Evolutionary conservation across 2,797 vertebrate species (phyloP), one percentile per base, ranked within the genome.

Genomic region (Pteronotus mesoamericanus): DNA sequence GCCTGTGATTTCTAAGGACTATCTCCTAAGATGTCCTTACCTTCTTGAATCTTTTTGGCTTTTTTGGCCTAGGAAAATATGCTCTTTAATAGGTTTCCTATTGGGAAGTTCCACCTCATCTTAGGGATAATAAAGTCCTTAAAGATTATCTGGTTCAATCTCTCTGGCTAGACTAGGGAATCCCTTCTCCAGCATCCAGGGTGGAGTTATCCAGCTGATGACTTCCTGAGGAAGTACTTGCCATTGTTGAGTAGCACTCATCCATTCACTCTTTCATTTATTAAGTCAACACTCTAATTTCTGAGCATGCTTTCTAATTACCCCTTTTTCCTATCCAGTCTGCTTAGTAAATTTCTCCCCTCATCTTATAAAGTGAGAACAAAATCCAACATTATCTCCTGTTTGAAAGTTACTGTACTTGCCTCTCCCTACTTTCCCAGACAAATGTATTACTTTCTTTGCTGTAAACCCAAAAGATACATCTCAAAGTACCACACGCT

Each of bases 381-480:
- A 74, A 85, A 89, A 68, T 89, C 48, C 86, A 86, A 39, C 46
- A 53, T 68, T 92, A 44, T 61, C 6, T 93, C 59, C 26, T 53
- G 6, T 75, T 79, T 94, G n/a, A 89, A 46, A 59, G 10, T 26
- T 83, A 74, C 78, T 83, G 7, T 57, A 94, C 75, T 83, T 44
- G 6, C 24, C 48, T n/a, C 24, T 94, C 88, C 51, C 46, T 32
- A 39, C 21, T 92, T 89, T 21, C 37, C 42, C 68, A 66, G 19
- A 80, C 26, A 94, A 77, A 69, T 72, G 26, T 84, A 68, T 89
- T 74, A 66, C 37, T 96, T 96, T n/a, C 59, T 69, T 92, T 69
- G 34, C 51, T 69, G 3, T 93, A 89, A 95, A 94, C 24, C 34
- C 79, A 75, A 74, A 89, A 77, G 39, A 37, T 16, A 12, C 24